Percentiles rank a stretch among this genome's conserved stretches.
Evolutionary conservation across 1,140 invertebrate species (phyloP).

Genomic region (Acarapis woodi): DNA sequence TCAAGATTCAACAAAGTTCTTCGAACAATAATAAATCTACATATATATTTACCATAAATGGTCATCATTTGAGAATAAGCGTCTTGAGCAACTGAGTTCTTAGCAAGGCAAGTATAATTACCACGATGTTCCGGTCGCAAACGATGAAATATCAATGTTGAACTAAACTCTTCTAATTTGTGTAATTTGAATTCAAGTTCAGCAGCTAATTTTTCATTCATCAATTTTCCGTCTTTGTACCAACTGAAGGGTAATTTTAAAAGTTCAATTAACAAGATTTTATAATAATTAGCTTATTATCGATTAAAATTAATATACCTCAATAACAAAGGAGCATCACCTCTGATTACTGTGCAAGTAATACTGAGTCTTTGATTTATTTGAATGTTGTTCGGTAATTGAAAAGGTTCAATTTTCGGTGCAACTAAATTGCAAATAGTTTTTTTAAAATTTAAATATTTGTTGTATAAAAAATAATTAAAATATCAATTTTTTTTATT

Average conservation of each 20-base stretch:
- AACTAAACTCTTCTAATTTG: conserved; percentile 13
- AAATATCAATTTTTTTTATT: not conserved
- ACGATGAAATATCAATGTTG: conserved; percentile 13
- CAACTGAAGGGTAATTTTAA: conserved; percentile 3
- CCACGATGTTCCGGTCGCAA: conserved; percentile 22
- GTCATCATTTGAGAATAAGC: conserved; percentile 28
- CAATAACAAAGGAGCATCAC: conserved; percentile 25
- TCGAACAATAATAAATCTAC: too few relatives aligned
- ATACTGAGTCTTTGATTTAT: conserved; percentile 53
- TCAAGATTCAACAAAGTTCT: not conserved
- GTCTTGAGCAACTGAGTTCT: conserved; percentile 28
- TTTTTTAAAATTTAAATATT: not conserved
- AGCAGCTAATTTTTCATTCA: not conserved
- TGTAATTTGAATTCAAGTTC: conserved; percentile 2
- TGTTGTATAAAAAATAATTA: not conserved
- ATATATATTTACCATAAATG: conserved; percentile 33
- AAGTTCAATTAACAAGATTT: too few relatives aligned
- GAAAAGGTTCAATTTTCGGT: conserved; percentile 18
- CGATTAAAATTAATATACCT: too few relatives aligned
- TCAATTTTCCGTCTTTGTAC: conserved; percentile 2
- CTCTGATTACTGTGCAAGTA: conserved; percentile 49
- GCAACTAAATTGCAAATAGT: conserved; percentile 9
- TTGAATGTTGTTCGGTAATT: conserved; percentile 32
- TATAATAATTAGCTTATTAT: too few relatives aligned
- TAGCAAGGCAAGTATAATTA: conserved; percentile 31